These are phyloP conservation scores for Falcaria lacertinaria DNA, from an alignment of 2,888 invertebrate species.

Conservation along the genomic window DNA sequence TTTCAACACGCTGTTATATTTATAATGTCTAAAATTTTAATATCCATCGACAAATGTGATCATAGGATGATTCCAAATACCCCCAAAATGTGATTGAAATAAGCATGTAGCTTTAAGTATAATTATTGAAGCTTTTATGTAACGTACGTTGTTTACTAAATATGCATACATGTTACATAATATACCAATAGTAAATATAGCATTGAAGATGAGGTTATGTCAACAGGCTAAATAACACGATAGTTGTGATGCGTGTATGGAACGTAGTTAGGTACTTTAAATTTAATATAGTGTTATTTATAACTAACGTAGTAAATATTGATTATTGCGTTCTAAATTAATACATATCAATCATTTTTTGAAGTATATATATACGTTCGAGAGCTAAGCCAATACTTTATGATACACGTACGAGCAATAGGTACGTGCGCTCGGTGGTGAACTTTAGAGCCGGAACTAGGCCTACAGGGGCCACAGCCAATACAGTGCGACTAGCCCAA, in stretches of 20 bases:
- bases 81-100: no score
- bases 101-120: no score
- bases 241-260: slow-evolving; percentile 40
- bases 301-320: slow-evolving; percentile 29
- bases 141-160: neutral
- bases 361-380: slow-evolving; percentile 23
- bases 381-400: slow-evolving; percentile 15
- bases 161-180: slow-evolving; percentile 12
- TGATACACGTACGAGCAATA: no score
- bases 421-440: no score
- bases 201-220: slow-evolving; percentile 14
- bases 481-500: no score
- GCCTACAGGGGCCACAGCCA: no score
- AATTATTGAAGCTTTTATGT: neutral
- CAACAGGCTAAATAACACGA: slow-evolving; percentile 26
- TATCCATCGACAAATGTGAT: no score
- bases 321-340: slow-evolving; percentile 44
- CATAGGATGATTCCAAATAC: no score
- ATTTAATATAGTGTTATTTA: slow-evolving; percentile 24
- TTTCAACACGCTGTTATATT: no score
- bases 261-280: slow-evolving; percentile 29
- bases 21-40: no score
- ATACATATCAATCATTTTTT: no score
- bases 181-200: slow-evolving; percentile 13
- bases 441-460: no score